Evolutionary conservation across 2,113 vertebrate genomes (phyloP).

Genomic region (Cyprinodon variegatus): DNA sequence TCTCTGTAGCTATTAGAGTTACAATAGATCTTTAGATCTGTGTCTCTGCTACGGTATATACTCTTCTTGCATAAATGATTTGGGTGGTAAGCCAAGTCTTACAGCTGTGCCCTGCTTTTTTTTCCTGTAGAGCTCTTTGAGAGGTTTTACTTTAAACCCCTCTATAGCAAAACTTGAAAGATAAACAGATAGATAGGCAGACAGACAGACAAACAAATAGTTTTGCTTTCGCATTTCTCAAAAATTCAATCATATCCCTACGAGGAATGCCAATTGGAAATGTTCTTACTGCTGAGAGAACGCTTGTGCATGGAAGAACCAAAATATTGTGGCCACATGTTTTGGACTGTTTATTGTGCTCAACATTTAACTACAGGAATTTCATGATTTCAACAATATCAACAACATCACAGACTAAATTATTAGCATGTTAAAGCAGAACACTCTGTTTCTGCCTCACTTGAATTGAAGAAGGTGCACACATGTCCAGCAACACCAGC

Average conservation of each 20-base stretch:
- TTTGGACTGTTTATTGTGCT: slow-evolving; percentile 72
- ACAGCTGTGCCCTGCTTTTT: neutral
- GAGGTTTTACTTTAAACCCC: neutral
- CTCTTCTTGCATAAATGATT: neutral
- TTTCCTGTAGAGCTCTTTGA: neutral
- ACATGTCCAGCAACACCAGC: slow-evolving; percentile 20
- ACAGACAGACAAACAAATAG: too few species aligned
- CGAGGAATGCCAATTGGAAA: slow-evolving; percentile 36
- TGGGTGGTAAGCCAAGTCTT: neutral
- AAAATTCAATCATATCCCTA: slow-evolving; percentile 34
- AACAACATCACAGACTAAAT: slow-evolving; percentile 70
- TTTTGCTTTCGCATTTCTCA: slow-evolving; percentile 18
- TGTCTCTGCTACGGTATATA: neutral
- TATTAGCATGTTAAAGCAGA: slow-evolving; percentile 67
- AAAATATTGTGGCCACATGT: slow-evolving; percentile 76
- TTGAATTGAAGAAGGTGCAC: slow-evolving; percentile 47
- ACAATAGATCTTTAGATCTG: neutral
- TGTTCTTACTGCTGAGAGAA: slow-evolving; percentile 48
- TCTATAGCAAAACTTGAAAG: neutral
- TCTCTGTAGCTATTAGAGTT: neutral
- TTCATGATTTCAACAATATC: slow-evolving; percentile 69
- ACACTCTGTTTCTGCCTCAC: slow-evolving; percentile 37
- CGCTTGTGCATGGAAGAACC: slow-evolving; percentile 49
- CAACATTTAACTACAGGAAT: slow-evolving; percentile 74
- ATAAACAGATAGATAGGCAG: too few species aligned